These are phyloP conservation scores for Tonatia bakeri DNA, from an alignment of 2,113 vertebrate species.

Conservation along the genomic window DNA sequence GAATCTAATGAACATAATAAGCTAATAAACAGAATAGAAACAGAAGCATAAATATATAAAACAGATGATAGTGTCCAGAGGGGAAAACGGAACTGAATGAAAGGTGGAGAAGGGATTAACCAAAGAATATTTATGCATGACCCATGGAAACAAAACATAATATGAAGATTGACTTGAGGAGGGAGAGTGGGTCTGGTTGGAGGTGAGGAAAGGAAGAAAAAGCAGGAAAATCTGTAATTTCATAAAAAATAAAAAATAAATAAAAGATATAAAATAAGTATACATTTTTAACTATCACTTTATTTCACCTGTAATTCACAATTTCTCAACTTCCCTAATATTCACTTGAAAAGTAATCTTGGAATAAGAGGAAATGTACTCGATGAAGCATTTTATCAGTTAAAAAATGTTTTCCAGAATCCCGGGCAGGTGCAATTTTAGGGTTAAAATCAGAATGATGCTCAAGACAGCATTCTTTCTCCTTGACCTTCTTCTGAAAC, in stretches of 20 bases:
- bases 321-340: not conserved
- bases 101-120: too few species aligned
- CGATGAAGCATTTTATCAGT: not conserved
- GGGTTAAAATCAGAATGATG: not conserved
- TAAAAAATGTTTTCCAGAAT: slow-evolving; percentile 23
- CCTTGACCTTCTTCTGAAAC: slow-evolving; percentile 52
- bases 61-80: too few species aligned
- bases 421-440: slow-evolving; percentile 29
- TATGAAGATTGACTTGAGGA: too few species aligned
- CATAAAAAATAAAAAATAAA: not conserved
- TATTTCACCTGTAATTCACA: not conserved
- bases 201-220: too few species aligned
- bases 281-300: not conserved
- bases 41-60: too few species aligned
- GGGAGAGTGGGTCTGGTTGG: too few species aligned
- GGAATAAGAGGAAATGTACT: not conserved
- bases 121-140: too few species aligned
- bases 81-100: too few species aligned
- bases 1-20: too few species aligned
- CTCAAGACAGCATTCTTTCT: slow-evolving; percentile 19
- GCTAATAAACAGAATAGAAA: too few species aligned
- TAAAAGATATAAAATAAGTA: not conserved
- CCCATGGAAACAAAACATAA: too few species aligned
- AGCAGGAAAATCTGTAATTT: too few species aligned
- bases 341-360: not conserved